Base-by-base conservation (phyloP, 2,797 vertebrate species). In the Xiphorhynchus erythropygius region DNA sequence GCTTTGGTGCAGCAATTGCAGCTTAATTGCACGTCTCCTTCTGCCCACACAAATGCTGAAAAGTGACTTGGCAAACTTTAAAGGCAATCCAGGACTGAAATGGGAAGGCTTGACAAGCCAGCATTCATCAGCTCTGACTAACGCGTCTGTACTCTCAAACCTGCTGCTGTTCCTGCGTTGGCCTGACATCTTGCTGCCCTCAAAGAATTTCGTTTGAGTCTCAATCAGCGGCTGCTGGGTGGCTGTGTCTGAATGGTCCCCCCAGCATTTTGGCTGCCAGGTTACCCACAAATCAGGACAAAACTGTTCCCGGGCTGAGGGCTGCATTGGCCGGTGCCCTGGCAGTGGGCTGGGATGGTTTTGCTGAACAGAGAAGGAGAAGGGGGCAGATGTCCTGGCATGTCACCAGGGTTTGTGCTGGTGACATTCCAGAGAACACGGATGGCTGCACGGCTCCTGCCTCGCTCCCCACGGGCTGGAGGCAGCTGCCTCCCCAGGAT, bases 21-120 rank as follows among this genome's bases (percentile, higher is more conserved):
- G 96, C 92, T 95, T 96, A 97, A 96, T 97, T 97, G 95, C 95
- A 94, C 42, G 93, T 96, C 95, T 97, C 93, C 94, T 96, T 94
- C 96, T 97, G 96, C 96, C 96, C 96, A 97, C 95, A 96, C 95
- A 94, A 97, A 96, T 95, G 96, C 96, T 96, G 95, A 92, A 95
- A 95, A 97, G 96, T 96, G 96, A 97, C 96, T 97, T 97, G 96
- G 96, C 96, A 96, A 96, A 96, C 93, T 95, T 93, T 93, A 94
- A 96, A 97, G 95, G 95, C 94, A 96, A 95, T 96, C 95, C 93
- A 95, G 96, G 93, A 87, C 95, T 95, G 96, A 96, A 94, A 97
- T 80, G 94, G 95, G 96, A 84, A 95, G 89, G 44, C 87, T 97
- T 96, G 96, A 96, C 94, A 97, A 95, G 96, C 95, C 95, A 96